Percentiles rank a stretch among this genome's conserved stretches.
phyloP scores from a whole-genome alignment of 1,140 invertebrate species.

The Megathymus violae region DNA sequence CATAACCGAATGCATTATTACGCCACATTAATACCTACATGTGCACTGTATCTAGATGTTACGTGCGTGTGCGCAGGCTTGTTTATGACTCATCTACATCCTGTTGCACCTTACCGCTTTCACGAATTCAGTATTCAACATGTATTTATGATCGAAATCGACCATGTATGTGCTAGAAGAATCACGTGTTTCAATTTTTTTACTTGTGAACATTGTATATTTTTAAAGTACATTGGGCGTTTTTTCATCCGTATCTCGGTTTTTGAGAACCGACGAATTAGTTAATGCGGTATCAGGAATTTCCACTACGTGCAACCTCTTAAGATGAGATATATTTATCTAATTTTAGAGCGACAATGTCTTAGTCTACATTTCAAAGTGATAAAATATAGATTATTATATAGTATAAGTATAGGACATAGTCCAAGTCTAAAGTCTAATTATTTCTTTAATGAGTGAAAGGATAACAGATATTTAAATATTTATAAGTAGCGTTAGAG shows the following conservation, averaged over 20 bases:
- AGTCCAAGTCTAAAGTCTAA: too few species aligned
- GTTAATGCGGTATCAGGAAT: too few species aligned
- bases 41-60: slow-evolving; percentile 53
- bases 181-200: not conserved
- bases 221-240: too few species aligned
- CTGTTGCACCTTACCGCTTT: slow-evolving; percentile 75
- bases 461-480: too few species aligned
- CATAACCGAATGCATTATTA: slow-evolving; percentile 54
- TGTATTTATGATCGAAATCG: not conserved
- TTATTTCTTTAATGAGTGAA: not conserved
- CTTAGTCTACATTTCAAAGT: too few species aligned
- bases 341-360: too few species aligned
- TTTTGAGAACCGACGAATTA: too few species aligned
- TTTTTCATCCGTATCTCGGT: too few species aligned
- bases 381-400: too few species aligned
- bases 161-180: not conserved
- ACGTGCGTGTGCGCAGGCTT: slow-evolving; percentile 72
- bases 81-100: slow-evolving; percentile 70
- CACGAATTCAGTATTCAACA: slow-evolving; percentile 55
- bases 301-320: not conserved
- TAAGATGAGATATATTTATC: not conserved
- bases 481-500: too few species aligned
- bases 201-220: too few species aligned
- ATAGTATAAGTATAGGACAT: too few species aligned
- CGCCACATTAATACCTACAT: slow-evolving; percentile 24